Evolutionary conservation across 2,888 invertebrate genomes (phyloP), one percentile per base, ranked within the genome.

Genomic region (Metellina segmentata): DNA sequence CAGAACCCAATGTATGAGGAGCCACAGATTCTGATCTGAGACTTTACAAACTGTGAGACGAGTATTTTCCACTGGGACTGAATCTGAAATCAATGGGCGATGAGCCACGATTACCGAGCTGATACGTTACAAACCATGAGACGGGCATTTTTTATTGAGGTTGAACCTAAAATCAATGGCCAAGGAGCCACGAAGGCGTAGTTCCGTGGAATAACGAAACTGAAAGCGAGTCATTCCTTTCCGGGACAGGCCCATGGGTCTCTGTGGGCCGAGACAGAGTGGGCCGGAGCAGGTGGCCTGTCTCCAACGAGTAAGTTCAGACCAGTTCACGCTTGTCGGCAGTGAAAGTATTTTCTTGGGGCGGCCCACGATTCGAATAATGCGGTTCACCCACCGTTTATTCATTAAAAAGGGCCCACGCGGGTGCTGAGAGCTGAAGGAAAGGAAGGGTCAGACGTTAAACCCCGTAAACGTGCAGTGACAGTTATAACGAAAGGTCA

Each of bases 201-300:
- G 13, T 51, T n/a, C 19, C 61, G 75, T 78, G 49, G 69, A 86
- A 69, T 70, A 74, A 19, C 78, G 87, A 87, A 87, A 87, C 79
- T 19, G 53, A 81, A 87, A 78, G 77, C 52, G 61, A 61, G 49
- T 72, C 78, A 71, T 81, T 83, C 48, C 72, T 81, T 86, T 87
- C 85, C 77, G 70, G 75, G 70, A 78, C 51, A 49, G 70, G 78
- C 85, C 85, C 81, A 51, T 71, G 52, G 48, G 9, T 8, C 19
- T 16, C 48, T 52, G 90, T 90, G 81, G 90, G 90, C 75, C 74
- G 81, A 53, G 6, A 48, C 16, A 8, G 11, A 69, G 90, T 90
- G 90, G 90, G 90, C 20, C 34, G 81, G 74, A 85, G 49, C 79
- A 85, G 70, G 71, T 90, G 61, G 74, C 89, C 69, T 51, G 89